These are phyloP conservation scores for Sebastes minor DNA, from an alignment of 2,797 vertebrate genomes.

Conservation along the genomic window DNA sequence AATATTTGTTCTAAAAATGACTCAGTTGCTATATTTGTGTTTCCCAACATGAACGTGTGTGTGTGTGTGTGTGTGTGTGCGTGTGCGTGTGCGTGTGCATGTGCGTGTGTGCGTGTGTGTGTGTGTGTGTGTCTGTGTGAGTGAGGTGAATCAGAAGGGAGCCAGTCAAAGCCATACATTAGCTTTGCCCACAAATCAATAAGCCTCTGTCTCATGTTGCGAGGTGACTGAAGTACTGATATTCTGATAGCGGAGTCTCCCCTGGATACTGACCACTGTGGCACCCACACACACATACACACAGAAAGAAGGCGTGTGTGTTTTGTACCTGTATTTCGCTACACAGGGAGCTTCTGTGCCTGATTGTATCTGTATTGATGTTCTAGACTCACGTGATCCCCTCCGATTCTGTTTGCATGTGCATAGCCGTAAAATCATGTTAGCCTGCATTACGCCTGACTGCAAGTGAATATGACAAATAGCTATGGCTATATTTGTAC, in stretches of 20 bases:
- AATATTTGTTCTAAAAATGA: slow-evolving; percentile 19
- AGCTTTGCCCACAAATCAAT: slow-evolving; percentile 59
- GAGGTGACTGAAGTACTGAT: slow-evolving; percentile 40
- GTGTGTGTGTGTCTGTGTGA: not conserved
- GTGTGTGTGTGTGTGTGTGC: not conserved
- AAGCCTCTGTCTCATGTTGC: slow-evolving; percentile 40
- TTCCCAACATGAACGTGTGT: not conserved
- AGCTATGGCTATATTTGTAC: slow-evolving; percentile 24
- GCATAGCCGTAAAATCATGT: slow-evolving; percentile 40
- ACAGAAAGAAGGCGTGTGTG: not conserved
- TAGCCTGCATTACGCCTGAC: slow-evolving; percentile 23
- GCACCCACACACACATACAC: not conserved
- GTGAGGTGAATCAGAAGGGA: not conserved
- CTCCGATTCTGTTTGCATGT: slow-evolving; percentile 12
- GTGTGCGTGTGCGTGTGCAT: not conserved
- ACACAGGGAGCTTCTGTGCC: slow-evolving; percentile 15
- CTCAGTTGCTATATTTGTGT: not conserved
- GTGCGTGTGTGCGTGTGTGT: not conserved
- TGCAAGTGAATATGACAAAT: slow-evolving; percentile 14
- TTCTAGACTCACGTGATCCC: slow-evolving; percentile 12
- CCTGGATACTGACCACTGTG: slow-evolving; percentile 2
- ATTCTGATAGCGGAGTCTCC: slow-evolving; percentile 19
- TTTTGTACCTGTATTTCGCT: not conserved
- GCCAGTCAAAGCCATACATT: slow-evolving; percentile 41
- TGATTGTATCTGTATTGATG: slow-evolving; percentile 51